These are phyloP conservation scores for Rhodophaea formosa DNA, from an alignment of 2,888 invertebrate genomes.

Conservation along the genomic window DNA sequence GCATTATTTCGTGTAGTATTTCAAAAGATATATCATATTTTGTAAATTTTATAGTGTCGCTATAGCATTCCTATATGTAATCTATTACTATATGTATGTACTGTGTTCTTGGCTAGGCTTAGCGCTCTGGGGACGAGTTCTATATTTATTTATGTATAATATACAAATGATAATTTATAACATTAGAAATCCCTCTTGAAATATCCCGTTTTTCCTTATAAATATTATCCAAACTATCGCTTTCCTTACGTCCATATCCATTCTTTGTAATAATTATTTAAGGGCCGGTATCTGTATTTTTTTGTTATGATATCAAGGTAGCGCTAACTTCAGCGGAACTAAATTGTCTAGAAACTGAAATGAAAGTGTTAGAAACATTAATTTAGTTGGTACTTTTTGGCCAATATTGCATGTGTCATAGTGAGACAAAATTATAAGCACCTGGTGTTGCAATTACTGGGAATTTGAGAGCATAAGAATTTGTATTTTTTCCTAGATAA, in stretches of 20 bases:
- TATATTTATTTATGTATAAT: constrained; percentile 51
- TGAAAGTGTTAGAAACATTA: too few relatives aligned
- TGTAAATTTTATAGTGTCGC: constrained; percentile 81
- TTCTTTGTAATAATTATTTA: neutral
- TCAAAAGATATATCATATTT: constrained; percentile 81
- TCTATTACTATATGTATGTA: constrained; percentile 65
- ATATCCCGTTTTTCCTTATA: constrained; percentile 35
- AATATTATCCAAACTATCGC: constrained; percentile 5
- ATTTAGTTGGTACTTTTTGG: neutral
- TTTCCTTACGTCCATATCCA: constrained; percentile 5
- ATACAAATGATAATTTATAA: constrained; percentile 38
- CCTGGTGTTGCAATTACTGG: too few relatives aligned
- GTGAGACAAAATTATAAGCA: too few relatives aligned
- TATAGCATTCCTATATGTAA: constrained; percentile 71
- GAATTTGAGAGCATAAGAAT: too few relatives aligned
- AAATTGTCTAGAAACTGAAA: too few relatives aligned
- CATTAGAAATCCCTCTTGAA: constrained; percentile 35
- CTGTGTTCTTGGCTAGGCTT: constrained; percentile 75
- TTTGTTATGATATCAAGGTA: neutral
- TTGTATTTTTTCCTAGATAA: too few relatives aligned
- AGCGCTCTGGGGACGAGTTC: constrained; percentile 74
- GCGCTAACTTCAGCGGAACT: too few relatives aligned
- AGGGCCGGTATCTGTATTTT: constrained; percentile 4
- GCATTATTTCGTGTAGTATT: constrained; percentile 77
- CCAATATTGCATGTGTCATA: too few relatives aligned